Base-by-base conservation (phyloP, 1,140 invertebrate species). In the Trachymyrmex cornetzi region DNA sequence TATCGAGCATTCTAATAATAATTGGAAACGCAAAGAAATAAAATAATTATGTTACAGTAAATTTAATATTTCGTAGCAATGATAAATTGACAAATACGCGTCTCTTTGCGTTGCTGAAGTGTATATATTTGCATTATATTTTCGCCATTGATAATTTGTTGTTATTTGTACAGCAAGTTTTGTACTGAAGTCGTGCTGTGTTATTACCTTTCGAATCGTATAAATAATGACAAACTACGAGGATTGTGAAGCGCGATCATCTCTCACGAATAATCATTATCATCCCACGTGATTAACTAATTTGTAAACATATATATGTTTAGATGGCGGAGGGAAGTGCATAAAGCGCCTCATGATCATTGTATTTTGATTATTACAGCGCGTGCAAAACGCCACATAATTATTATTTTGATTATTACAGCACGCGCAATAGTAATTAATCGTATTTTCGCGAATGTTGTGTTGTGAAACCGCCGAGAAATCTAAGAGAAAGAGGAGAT, bases 381-480 rank as follows among this genome's bases (percentile, higher is more conserved):
- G 19, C 19, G 11, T 34, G 2, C 1, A 9, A 44, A 44, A 9
- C 38, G 38, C 38, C 38, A 11, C 9, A 44, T 44, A 44, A 44
- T 67, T 9, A 67, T 67, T 19, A 9, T 67, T 67, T 22, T 67
- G 64, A 67, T 67, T 38, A 67, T 67, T 67, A 22, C 34, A 44
- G 11, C 4, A 9, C 19, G 19, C 64, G 2, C 4, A 19, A 44
- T 67, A 44, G 4, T n/a, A 38, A 67, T 67, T 67, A 67, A 44
- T 24, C 27, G 27, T 66, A 30, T 22, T 66, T 38, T 67, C 64
- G n/a, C 9, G 27, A 67, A 34, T 67, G n/a, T 22, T 44, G 34
- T 44, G 6, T 44, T 67, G 64, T 67, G 30, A 3, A 38, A 66
- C 0, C 34, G n/a, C 0, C 34, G n/a, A 67, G n/a, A 6, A 67